phyloP scores from a whole-genome alignment of 2,113 vertebrate genomes.

The Elgaria multicarinata region DNA sequence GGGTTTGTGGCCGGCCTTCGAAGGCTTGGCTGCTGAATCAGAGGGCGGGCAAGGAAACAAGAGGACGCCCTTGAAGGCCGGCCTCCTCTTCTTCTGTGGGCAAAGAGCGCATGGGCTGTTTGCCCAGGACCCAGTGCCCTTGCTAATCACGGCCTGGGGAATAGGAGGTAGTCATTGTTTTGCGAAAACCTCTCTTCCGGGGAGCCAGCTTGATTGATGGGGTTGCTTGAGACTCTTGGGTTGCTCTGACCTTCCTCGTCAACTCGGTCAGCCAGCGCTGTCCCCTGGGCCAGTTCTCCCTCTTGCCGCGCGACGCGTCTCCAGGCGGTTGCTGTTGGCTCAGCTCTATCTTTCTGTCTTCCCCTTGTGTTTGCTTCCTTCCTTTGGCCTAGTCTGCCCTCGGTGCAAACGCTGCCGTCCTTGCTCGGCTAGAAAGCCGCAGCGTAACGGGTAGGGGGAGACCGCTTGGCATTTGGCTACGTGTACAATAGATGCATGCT shows the following conservation, averaged over 20 bases:
- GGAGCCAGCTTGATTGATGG: no score
- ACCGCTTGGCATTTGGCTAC: accelerated
- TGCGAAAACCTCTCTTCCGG: neutral
- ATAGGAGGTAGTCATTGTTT: neutral
- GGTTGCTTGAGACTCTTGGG: neutral
- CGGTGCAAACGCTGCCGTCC: neutral
- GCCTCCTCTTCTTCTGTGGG: neutral
- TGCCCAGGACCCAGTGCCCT: neutral
- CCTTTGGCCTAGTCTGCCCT: neutral
- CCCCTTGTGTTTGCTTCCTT: neutral
- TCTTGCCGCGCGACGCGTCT: no score
- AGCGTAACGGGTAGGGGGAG: neutral
- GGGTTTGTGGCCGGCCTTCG: neutral
- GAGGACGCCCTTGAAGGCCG: neutral
- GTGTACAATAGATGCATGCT: no score
- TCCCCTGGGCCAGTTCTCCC: neutral
- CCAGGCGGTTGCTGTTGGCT: neutral
- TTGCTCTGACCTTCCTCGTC: neutral
- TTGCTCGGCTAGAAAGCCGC: no score
- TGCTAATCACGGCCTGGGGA: neutral
- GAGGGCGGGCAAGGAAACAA: neutral
- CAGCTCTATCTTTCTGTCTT: neutral
- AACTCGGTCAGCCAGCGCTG: neutral
- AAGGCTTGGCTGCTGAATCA: neutral
- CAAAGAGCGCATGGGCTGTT: neutral